Evolutionary conservation across 2,888 invertebrate species (phyloP), one percentile per base, ranked within the genome.

Genomic region (Blastobasis adustella): DNA sequence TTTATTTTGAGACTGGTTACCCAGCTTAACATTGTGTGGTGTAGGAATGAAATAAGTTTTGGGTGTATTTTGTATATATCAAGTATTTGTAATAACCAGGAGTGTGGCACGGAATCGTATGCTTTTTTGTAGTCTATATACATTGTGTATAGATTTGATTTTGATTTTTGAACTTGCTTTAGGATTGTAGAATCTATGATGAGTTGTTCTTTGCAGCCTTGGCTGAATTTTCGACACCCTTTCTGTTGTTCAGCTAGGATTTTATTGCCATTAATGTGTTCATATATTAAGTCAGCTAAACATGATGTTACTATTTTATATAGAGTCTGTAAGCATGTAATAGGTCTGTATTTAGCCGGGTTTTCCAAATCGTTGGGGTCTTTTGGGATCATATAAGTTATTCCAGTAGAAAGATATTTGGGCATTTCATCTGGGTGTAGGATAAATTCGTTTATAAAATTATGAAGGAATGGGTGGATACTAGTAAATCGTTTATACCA

Each of bases 111-210:
- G 0, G 56, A 55, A 47, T 63, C 63, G 50, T 50, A 65, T 4
- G 63, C 65, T 47, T 63, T 63, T 47, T 54, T 40, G 40, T 62
- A 65, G 40, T 63, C 62, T 0, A 61, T 58, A 45, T 56, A 65
- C 57, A 57, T 58, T 6, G 55, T 53, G 36, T 50, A 45, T 37
- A 62, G 46, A 39, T 59, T 51, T 46, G 39, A 42, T 44, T 55
- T 58, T 6, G 43, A 52, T 6, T 23, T 50, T 0, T 43, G 4
- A 1, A 49, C 58, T 10, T 57, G 51, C 44, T 53, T 59, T 2
- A 51, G 8, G 36, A 50, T 44, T 23, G 52, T 45, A 9, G 58
- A 47, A 37, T 60, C 62, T 6, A 46, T 46, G 7, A n/a, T 46
- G n/a, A 46, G 37, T n/a, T 49, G 49, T 36, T 49, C 49, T 42